Evolutionary conservation across 2,113 vertebrate genomes (phyloP).

Genomic region (Sporophila hypoxantha): DNA sequence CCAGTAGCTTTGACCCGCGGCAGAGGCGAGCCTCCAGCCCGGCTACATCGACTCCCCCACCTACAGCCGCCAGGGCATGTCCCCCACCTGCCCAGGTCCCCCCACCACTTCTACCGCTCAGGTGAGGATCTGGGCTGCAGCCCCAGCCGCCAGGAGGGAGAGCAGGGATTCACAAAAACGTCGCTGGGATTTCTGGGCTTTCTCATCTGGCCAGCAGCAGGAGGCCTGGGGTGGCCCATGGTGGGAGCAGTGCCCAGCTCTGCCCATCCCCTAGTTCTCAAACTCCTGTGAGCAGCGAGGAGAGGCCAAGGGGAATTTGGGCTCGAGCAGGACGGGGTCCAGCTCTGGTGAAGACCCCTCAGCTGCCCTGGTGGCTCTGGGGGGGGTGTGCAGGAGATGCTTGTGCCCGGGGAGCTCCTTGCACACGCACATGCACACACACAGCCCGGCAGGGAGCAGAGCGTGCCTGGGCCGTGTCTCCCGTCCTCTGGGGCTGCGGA

Average conservation of each 20-base stretch:
- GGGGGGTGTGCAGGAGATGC: neutral
- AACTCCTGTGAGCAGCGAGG: fast-evolving
- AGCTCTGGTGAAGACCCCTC: neutral
- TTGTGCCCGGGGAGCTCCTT: neutral
- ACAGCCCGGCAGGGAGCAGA: neutral
- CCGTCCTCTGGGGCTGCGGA: neutral
- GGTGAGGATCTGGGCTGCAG: conserved; percentile 69
- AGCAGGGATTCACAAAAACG: neutral
- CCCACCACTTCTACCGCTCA: conserved; percentile 89
- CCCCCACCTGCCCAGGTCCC: conserved; percentile 88
- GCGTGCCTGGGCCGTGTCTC: neutral
- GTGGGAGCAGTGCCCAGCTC: neutral
- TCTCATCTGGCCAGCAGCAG: neutral
- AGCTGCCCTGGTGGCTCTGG: neutral
- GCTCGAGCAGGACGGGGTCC: neutral
- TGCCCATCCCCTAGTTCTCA: neutral
- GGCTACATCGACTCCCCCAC: conserved; percentile 92
- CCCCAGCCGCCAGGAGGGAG: neutral
- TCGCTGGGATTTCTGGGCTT: neutral
- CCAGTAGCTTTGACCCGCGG: conserved; percentile 84
- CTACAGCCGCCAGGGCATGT: conserved; percentile 89
- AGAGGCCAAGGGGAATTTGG: neutral
- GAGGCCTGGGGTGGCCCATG: fast-evolving
- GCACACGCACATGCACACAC: neutral
- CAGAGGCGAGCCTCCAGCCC: conserved; percentile 88